phyloP scores from a whole-genome alignment of 1,140 invertebrate genomes.

The Zaprionus africanus region DNA sequence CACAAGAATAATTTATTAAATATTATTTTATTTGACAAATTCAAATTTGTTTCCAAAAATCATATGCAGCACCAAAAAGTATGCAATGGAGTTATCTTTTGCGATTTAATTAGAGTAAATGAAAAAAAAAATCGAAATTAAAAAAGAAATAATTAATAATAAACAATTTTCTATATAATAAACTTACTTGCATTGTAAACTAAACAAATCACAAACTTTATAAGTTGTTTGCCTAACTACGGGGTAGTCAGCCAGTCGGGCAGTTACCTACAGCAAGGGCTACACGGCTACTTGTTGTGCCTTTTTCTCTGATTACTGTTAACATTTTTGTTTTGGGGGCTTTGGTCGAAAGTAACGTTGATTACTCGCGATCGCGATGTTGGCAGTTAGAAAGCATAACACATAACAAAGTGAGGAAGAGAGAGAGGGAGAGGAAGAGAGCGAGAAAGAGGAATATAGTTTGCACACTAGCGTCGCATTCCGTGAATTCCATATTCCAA shows the following conservation, averaged over 20 bases:
- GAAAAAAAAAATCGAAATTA: no score
- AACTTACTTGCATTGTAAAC: no score
- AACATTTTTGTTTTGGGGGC: conserved; percentile 31
- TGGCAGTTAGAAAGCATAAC: conserved; percentile 74
- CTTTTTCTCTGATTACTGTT: conserved; percentile 14
- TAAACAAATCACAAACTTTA: neutral
- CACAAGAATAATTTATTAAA: no score
- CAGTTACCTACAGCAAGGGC: neutral
- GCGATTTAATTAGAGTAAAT: no score
- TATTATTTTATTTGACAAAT: no score
- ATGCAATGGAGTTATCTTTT: neutral
- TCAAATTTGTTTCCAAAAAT: no score
- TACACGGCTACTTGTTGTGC: neutral
- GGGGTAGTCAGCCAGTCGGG: neutral
- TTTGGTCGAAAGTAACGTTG: conserved; percentile 37
- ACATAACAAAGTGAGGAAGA: conserved; percentile 25
- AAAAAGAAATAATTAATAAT: neutral
- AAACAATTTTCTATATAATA: neutral
- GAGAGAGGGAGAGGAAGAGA: neutral
- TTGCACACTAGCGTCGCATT: conserved; percentile 26
- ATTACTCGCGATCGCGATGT: conserved; percentile 55
- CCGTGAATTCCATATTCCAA: conserved; percentile 54
- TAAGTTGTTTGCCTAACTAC: neutral
- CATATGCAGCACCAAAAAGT: neutral
- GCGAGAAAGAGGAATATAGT: neutral